Evolutionary conservation across 2,797 vertebrate species (phyloP).

Genomic region (Enteromius fasciolatus): DNA sequence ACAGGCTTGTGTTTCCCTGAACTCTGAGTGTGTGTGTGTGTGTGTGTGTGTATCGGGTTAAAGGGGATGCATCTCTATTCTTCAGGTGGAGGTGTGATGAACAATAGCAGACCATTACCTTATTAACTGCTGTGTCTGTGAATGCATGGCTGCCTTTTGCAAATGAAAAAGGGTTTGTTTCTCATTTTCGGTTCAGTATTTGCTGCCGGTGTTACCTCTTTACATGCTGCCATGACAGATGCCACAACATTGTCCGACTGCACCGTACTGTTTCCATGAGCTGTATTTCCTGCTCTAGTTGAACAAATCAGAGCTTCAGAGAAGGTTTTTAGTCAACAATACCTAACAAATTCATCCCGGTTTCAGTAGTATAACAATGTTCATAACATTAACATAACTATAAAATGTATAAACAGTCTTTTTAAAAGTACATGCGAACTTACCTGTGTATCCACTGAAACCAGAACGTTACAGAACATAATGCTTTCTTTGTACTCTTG

Average conservation of each 20-base stretch:
- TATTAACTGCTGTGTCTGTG: constrained; percentile 98
- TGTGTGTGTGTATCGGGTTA: neutral
- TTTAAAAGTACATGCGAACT: neutral
- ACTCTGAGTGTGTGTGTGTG: too few species aligned
- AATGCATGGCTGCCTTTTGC: constrained; percentile 97
- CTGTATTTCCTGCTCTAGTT: constrained; percentile 72
- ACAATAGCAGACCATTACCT: constrained; percentile 99
- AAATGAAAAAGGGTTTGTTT: constrained; percentile 89
- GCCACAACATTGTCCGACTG: constrained; percentile 92
- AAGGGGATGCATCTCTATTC: neutral
- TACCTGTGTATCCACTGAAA: neutral
- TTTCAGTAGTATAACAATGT: neutral
- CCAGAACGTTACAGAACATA: neutral
- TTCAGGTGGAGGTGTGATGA: constrained; percentile 80
- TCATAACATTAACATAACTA: too few species aligned
- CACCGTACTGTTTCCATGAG: constrained; percentile 86
- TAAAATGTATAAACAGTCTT: neutral
- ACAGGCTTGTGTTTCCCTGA: neutral
- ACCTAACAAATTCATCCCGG: neutral
- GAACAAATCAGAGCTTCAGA: too few species aligned
- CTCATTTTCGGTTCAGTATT: constrained; percentile 76
- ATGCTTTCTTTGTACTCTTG: neutral
- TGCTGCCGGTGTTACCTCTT: constrained; percentile 98
- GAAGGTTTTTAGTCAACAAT: neutral
- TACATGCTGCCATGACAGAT: constrained; percentile 99